Base-by-base conservation (phyloP, 2,113 vertebrate species). In the Anoura caudifer region DNA sequence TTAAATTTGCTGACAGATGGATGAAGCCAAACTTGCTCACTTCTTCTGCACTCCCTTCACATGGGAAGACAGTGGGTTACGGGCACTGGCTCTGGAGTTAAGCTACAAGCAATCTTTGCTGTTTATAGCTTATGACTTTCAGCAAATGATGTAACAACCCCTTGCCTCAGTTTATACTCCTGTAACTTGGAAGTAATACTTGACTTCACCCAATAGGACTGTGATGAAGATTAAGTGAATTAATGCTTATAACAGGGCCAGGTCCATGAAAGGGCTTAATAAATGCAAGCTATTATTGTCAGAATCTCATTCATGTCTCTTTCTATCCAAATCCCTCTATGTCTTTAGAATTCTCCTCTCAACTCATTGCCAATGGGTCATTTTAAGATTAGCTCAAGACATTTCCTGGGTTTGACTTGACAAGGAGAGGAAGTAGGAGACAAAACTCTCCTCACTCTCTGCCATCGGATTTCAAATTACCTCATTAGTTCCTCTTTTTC, bases 311-410 rank as follows among this genome's bases (percentile, higher is more conserved):
- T 20, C 33, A 5, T 33, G 52, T 52, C 52, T 56, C 33, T 84
- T 47, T 91, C 50, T 6, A 61, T 7, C 54, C 9, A 33, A 50
- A 67, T 28, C 43, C 22, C 72, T 45, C 26, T 15, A 0, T n/a
- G 41, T 82, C 79, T 83, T 93, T 70, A 86, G 54, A 76, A 87
- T 56, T 95, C 61, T 85, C 17, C 87, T 87, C 36, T 43, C 52
- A 90, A n/a, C 47, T 17, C 31, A n/a, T 85, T 79, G 52, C 50
- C 76, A 38, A 13, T 43, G 54, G 24, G 9, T 77, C 47, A 73
- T 70, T 65, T 90, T 61, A 63, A 94, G 50, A 87, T 22, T 43
- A 79, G n/a, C 28, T 33, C 22, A 28, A 81, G 56, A 65, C 26
- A 26, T 75, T 87, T 73, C 47, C 77, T 36, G 24, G 41, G 38